Percentiles rank a stretch among this genome's conserved stretches.
Conservation (phyloP, 2,113 vertebrate genomes). For the Poicephalus gulielmi region DNA sequence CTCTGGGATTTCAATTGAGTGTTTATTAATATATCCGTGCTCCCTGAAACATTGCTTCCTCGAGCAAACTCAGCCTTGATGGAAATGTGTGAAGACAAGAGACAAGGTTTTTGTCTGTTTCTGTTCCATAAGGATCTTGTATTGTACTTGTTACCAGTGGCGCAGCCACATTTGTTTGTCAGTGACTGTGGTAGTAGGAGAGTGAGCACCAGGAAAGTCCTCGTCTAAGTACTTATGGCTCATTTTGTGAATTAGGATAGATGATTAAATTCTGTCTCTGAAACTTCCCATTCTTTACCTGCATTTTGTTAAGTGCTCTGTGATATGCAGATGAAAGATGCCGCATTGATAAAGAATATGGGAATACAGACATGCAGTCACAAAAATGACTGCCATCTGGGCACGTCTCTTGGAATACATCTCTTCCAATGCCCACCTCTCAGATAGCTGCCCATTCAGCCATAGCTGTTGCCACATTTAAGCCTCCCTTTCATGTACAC, state of each 20-base stretch:
- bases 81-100: neutral
- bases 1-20: neutral
- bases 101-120: neutral
- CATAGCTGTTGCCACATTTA: neutral
- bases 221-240: neutral
- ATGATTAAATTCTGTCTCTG: neutral
- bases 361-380: neutral
- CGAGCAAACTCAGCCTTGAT: neutral
- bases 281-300: neutral
- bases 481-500: neutral
- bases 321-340: neutral
- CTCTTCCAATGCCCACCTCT: neutral
- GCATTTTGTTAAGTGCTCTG: neutral
- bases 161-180: neutral
- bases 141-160: neutral
- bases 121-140: neutral
- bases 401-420: neutral
- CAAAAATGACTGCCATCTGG: neutral
- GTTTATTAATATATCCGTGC: neutral
- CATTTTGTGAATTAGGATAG: neutral
- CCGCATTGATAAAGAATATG: neutral
- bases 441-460: neutral
- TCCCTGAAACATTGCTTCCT: neutral
- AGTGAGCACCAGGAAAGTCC: neutral
- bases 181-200: neutral